phyloP scores from a whole-genome alignment of 1,140 invertebrate species.

The Plectrocnemia conspersa region DNA sequence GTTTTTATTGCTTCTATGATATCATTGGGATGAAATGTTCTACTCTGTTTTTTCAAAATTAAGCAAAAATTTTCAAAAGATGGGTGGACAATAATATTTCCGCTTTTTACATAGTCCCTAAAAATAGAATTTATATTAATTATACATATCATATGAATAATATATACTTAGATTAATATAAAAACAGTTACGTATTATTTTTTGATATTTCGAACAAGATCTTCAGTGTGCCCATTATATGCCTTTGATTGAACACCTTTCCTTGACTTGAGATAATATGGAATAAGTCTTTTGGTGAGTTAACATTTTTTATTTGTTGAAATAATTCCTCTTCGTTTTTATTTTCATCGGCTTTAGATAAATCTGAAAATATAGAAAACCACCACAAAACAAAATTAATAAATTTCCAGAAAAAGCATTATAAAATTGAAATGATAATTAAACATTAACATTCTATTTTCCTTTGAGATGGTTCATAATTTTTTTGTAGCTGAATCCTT shows the following conservation, averaged over 20 bases:
- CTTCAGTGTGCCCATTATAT: slow-evolving; percentile 15
- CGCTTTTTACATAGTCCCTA: neutral
- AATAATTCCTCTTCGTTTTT: slow-evolving; percentile 14
- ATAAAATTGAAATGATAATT: too few relatives aligned
- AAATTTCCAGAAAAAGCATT: too few relatives aligned
- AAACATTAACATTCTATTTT: too few relatives aligned
- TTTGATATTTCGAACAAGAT: slow-evolving; percentile 10
- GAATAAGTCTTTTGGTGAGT: slow-evolving; percentile 12
- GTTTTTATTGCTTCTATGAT: slow-evolving; percentile 54
- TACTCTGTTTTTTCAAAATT: slow-evolving; percentile 49
- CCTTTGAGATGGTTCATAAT: too few relatives aligned
- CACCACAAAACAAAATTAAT: too few relatives aligned
- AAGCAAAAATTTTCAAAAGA: slow-evolving; percentile 49
- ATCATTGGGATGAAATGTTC: slow-evolving; percentile 50
- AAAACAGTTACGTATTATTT: slow-evolving; percentile 14
- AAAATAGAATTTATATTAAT: neutral
- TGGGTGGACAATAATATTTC: slow-evolving; percentile 37
- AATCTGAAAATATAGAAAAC: too few relatives aligned
- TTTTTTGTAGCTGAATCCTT: too few relatives aligned
- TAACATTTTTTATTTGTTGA: slow-evolving; percentile 12
- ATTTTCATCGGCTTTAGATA: neutral
- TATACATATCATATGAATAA: neutral
- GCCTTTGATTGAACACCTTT: slow-evolving; percentile 24
- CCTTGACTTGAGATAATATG: slow-evolving; percentile 13
- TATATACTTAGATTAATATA: slow-evolving; percentile 40